phyloP scores from a whole-genome alignment of 2,888 invertebrate species.

The Ceriagrion tenellum region DNA sequence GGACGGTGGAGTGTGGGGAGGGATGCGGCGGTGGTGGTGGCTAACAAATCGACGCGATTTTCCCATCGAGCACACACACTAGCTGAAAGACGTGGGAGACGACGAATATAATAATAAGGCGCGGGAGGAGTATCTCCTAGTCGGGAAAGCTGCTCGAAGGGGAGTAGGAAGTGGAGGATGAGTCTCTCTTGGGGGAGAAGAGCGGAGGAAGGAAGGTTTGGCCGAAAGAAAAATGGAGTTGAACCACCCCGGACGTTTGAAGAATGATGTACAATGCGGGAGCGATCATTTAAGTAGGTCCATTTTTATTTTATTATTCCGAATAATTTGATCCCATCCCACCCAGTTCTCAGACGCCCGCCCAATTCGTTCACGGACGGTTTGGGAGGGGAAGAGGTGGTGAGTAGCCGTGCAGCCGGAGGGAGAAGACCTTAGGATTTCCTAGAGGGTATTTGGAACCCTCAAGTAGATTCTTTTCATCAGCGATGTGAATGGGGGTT shows the following conservation, averaged over 20 bases:
- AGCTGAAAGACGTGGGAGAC: not conserved
- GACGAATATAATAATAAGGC: not conserved
- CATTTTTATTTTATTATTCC: not conserved
- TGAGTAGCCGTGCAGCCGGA: not conserved
- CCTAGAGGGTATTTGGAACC: not conserved
- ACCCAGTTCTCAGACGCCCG: not conserved
- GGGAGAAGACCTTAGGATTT: not conserved
- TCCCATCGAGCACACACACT: not conserved
- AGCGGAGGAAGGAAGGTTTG: not conserved
- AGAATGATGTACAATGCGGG: slow-evolving; percentile 33
- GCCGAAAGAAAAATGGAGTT: slow-evolving; percentile 35
- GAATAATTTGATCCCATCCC: slow-evolving; percentile 13
- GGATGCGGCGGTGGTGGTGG: not conserved
- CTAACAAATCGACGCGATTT: slow-evolving; percentile 16
- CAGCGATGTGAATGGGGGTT: not conserved
- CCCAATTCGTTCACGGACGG: not conserved
- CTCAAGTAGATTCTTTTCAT: too few species aligned
- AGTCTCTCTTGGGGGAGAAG: not conserved
- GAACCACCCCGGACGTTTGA: slow-evolving; percentile 36
- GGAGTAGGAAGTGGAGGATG: not conserved
- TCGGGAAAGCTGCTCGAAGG: not conserved
- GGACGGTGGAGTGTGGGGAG: too few species aligned
- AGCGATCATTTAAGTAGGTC: not conserved
- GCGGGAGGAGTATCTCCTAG: not conserved
- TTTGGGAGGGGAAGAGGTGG: not conserved